Conservation (phyloP, 1,140 invertebrate species). For the Thaumetopoea pityocampa region DNA sequence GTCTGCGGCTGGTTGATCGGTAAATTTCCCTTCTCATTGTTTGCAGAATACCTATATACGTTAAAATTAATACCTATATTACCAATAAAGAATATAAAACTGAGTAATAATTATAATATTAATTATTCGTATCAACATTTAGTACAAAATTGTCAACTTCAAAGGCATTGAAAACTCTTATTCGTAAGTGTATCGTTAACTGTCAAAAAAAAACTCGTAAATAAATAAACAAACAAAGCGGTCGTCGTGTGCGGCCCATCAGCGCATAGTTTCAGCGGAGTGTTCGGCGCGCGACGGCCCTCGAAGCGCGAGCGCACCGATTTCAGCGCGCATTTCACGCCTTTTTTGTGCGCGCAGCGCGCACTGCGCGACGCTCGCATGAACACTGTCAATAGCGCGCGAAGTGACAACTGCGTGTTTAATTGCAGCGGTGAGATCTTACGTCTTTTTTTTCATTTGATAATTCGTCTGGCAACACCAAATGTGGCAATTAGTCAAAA, state of each 20-base stretch:
- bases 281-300: slow-evolving; percentile 56
- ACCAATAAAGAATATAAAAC: too few species aligned
- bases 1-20: too few species aligned
- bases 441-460: too few species aligned
- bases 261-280: slow-evolving; percentile 57
- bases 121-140: too few species aligned
- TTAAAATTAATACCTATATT: too few species aligned
- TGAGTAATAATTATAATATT: too few species aligned
- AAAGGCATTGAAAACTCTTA: background rate
- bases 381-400: slow-evolving; percentile 50
- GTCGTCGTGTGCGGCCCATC: slow-evolving; percentile 64
- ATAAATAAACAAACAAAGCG: slow-evolving; percentile 11
- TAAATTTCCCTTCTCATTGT: too few species aligned
- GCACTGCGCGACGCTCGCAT: slow-evolving; percentile 27
- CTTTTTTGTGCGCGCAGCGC: slow-evolving; percentile 49
- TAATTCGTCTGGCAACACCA: too few species aligned
- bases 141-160: too few species aligned
- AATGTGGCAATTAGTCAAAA: too few species aligned
- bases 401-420: slow-evolving; percentile 49
- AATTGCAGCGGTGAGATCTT: slow-evolving; percentile 31
- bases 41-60: too few species aligned
- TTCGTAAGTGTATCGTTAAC: slow-evolving; percentile 1
- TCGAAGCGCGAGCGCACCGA: slow-evolving; percentile 56
- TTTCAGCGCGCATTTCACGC: slow-evolving; percentile 66
- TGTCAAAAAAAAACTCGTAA: slow-evolving; percentile 4